These are phyloP conservation scores for Zeus faber DNA, from an alignment of 2,113 vertebrate genomes.

Conservation along the genomic window DNA sequence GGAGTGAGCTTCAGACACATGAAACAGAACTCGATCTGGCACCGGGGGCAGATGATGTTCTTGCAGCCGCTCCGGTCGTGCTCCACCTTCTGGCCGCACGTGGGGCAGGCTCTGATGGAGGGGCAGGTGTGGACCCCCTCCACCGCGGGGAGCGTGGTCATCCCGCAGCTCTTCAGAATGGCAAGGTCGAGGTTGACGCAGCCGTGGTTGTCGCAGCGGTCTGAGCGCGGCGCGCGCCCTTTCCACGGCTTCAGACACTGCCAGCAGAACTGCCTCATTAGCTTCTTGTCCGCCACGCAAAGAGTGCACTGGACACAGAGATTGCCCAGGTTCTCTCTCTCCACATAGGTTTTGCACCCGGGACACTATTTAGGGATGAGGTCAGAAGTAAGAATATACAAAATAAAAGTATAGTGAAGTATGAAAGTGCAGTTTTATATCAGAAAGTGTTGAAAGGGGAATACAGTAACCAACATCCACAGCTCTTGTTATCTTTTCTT, in stretches of 20 bases:
- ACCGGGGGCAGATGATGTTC: conserved; percentile 35
- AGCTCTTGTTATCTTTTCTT: not conserved
- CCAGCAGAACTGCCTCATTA: conserved; percentile 59
- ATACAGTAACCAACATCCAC: too few relatives aligned
- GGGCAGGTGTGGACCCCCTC: conserved; percentile 31
- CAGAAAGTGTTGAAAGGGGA: too few relatives aligned
- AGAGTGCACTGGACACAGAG: conserved; percentile 62
- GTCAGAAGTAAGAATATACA: not conserved
- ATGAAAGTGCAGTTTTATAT: too few relatives aligned
- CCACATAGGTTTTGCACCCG: conserved; percentile 56
- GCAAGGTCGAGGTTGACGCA: conserved; percentile 57
- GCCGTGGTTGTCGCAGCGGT: conserved; percentile 60
- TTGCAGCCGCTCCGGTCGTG: too few relatives aligned
- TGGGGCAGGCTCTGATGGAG: conserved; percentile 71
- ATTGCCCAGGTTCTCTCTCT: conserved; percentile 55
- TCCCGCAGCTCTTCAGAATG: conserved; percentile 52
- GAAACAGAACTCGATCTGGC: conserved; percentile 74
- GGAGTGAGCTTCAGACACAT: conserved; percentile 68
- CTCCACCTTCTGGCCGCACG: too few relatives aligned
- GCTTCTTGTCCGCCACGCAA: conserved; percentile 35
- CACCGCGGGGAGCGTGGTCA: conserved; percentile 19
- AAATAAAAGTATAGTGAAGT: too few relatives aligned
- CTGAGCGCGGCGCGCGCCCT: conserved; percentile 56
- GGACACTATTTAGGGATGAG: conserved; percentile 60
- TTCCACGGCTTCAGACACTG: conserved; percentile 71